These are phyloP conservation scores for Drosophila asahinai DNA, from an alignment of 1,140 invertebrate species.

Conservation along the genomic window DNA sequence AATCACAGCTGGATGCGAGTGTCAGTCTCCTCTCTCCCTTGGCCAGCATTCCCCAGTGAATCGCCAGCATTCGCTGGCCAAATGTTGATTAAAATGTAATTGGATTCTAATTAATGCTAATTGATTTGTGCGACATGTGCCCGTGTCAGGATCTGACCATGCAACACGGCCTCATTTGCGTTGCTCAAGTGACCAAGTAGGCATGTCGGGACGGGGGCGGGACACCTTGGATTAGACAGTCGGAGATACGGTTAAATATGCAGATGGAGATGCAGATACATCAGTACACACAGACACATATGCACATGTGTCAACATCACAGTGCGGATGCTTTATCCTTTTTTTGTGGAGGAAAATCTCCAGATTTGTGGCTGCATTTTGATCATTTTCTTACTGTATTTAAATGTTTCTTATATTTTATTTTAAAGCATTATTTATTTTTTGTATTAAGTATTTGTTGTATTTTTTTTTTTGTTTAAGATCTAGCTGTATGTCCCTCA, in stretches of 20 bases:
- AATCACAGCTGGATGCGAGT: slow-evolving; percentile 12
- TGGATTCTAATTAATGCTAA: slow-evolving; percentile 73
- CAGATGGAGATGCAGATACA: not conserved
- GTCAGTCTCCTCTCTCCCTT: too few relatives aligned
- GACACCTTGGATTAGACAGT: slow-evolving; percentile 22
- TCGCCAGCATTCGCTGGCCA: slow-evolving; percentile 6
- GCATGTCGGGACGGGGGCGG: not conserved
- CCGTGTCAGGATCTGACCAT: slow-evolving; percentile 3
- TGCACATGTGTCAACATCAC: not conserved
- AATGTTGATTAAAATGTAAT: slow-evolving; percentile 78
- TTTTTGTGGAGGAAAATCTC: not conserved
- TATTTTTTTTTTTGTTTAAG: too few relatives aligned
- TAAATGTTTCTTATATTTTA: not conserved
- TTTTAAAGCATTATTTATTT: not conserved
- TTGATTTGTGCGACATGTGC: slow-evolving; percentile 67
- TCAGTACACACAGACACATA: not conserved
- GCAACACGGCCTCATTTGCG: slow-evolving; percentile 10
- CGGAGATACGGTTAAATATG: not conserved
- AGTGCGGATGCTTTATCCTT: not conserved
- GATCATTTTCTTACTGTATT: not conserved
- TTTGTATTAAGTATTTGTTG: too few relatives aligned
- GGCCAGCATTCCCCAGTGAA: not conserved
- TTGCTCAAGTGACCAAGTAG: not conserved
- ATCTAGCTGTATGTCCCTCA: too few relatives aligned
- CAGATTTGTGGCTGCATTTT: not conserved